A percentile compares a stretch with the other conserved stretches of the same genome.
These are phyloP conservation scores for Phenganax subtilis DNA, from an alignment of 92 coral and sea anemone species.

Conservation along the genomic window DNA sequence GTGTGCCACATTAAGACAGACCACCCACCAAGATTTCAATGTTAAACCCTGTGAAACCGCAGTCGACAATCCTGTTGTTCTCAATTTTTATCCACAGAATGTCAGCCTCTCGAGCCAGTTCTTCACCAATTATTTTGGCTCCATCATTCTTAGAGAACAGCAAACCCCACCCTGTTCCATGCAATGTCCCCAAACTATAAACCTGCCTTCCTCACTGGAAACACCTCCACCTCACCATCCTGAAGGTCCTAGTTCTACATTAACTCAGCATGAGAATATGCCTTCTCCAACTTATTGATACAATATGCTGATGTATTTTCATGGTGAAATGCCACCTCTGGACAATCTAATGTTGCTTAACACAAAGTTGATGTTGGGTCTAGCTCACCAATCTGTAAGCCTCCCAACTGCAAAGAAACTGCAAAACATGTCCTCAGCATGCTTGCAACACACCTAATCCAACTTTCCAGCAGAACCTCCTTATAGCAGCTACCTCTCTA, in stretches of 20 bases:
- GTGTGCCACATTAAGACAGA: background rate
- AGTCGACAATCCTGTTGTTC: too few relatives aligned
- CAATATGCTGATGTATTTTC: conserved; percentile 32
- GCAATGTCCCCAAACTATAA: background rate
- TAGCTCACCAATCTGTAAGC: conserved; percentile 25
- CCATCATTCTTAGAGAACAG: background rate
- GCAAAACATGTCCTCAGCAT: conserved; percentile 35
- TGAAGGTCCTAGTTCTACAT: background rate
- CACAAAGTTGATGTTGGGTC: conserved; percentile 33
- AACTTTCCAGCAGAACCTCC: conserved; percentile 36
- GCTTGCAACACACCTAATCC: conserved; percentile 34
- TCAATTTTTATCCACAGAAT: too few relatives aligned
- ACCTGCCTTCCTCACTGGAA: background rate
- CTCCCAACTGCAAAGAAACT: conserved; percentile 19
- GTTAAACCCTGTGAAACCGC: background rate
- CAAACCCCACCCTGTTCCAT: background rate
- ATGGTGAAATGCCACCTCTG: conserved; percentile 5
- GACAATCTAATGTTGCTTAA: conserved; percentile 15
- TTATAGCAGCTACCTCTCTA: too few relatives aligned
- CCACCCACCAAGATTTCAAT: background rate
- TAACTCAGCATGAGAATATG: background rate
- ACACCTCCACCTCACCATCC: background rate
- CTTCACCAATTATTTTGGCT: too few relatives aligned
- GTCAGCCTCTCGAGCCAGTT: too few relatives aligned
- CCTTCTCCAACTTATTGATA: background rate